Evolutionary conservation across 2,888 invertebrate genomes (phyloP).

Genomic region (Diplolepis rosae): DNA sequence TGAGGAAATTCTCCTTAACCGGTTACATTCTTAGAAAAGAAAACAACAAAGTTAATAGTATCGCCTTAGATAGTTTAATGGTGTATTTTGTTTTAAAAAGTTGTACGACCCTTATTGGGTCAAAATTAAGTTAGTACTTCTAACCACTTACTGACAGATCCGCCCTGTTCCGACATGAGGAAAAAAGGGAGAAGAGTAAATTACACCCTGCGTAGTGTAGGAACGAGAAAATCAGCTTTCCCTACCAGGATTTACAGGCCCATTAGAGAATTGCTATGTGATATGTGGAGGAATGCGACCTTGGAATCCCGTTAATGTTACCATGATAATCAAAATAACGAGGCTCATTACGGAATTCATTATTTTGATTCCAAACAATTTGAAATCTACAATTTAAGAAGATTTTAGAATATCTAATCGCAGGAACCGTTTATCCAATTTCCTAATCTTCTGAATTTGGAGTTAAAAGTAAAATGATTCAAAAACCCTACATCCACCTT

Average conservation of each 20-base stretch:
- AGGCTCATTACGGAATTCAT: not conserved
- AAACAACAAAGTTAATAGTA: not conserved
- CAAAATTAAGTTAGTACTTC: conserved; percentile 57
- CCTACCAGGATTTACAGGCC: not conserved
- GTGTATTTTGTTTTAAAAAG: conserved; percentile 53
- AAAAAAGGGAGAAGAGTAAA: not conserved
- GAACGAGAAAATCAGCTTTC: conserved; percentile 21
- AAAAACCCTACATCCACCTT: too few species aligned
- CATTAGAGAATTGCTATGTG: not conserved
- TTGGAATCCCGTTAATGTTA: not conserved
- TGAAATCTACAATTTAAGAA: not conserved
- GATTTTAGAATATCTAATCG: too few species aligned
- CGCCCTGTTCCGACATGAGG: not conserved
- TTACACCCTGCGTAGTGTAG: not conserved
- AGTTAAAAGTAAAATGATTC: too few species aligned
- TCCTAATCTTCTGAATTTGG: too few species aligned
- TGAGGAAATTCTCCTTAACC: not conserved
- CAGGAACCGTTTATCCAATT: too few species aligned
- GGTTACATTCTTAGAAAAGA: not conserved
- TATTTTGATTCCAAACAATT: not conserved
- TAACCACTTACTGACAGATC: not conserved
- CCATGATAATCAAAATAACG: not conserved
- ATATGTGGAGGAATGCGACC: conserved; percentile 16
- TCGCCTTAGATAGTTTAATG: conserved; percentile 24
- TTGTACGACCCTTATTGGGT: conserved; percentile 52